phyloP scores from a whole-genome alignment of 2,797 vertebrate genomes.

The Threskiornis aethiopicus region DNA sequence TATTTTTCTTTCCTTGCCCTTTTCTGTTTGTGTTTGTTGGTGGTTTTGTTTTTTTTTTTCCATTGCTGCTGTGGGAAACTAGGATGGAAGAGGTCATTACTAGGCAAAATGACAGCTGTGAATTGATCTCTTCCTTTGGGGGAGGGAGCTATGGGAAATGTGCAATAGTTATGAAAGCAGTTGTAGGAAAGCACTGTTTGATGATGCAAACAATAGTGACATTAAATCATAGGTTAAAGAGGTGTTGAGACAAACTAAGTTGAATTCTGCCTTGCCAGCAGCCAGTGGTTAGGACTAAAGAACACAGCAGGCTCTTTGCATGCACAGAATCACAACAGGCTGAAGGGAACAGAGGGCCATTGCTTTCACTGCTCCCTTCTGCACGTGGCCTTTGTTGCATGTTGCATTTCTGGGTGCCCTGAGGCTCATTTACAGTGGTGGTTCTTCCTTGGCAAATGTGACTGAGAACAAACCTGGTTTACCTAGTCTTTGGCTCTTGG shows the following conservation, averaged over 20 bases:
- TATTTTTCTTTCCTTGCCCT: background rate
- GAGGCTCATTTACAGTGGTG: background rate
- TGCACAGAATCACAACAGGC: background rate
- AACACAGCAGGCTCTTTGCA: background rate
- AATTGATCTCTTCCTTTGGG: background rate
- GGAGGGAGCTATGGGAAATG: background rate
- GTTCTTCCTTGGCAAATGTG: background rate
- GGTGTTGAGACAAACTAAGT: background rate
- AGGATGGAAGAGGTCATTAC: background rate
- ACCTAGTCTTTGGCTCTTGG: background rate
- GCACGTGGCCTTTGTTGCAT: background rate
- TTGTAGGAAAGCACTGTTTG: background rate
- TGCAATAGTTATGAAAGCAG: background rate
- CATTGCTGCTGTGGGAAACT: background rate
- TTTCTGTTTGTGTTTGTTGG: background rate
- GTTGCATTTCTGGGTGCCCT: background rate
- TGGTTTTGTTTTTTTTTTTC: background rate
- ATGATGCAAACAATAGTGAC: background rate
- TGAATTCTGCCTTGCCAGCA: background rate
- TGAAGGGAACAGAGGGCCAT: background rate
- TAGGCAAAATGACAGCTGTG: background rate
- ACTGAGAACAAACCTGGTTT: background rate
- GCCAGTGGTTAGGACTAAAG: background rate
- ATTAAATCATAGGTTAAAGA: background rate
- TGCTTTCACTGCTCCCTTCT: background rate